Percentiles rank a stretch among this genome's conserved stretches.
These are phyloP conservation scores for Heliconius hewitsoni DNA, from an alignment of 1,140 invertebrate genomes.

Conservation along the genomic window DNA sequence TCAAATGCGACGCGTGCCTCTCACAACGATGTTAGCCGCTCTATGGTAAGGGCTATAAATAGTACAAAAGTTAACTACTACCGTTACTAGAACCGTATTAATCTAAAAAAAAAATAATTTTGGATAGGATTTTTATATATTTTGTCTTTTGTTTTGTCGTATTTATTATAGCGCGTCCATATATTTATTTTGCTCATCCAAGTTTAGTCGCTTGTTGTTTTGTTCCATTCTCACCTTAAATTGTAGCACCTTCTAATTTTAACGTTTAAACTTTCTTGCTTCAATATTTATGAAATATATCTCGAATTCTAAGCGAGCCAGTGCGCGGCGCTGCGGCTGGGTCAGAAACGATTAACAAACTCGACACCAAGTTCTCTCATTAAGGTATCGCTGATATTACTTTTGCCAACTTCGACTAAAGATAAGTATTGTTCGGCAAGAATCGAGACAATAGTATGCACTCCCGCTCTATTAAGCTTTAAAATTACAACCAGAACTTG, in stretches of 20 bases:
- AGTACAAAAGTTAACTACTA: slow-evolving; percentile 31
- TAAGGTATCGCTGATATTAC: slow-evolving; percentile 79
- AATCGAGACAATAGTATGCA: slow-evolving; percentile 73
- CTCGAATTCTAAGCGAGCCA: slow-evolving; percentile 35
- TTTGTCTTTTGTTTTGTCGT: slow-evolving; percentile 8
- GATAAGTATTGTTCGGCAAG: slow-evolving; percentile 77
- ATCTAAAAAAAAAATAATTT: slow-evolving; percentile 8
- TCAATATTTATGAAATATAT: slow-evolving; percentile 36
- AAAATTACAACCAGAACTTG: slow-evolving; percentile 61
- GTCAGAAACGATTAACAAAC: slow-evolving; percentile 74
- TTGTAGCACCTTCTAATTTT: slow-evolving; percentile 8
- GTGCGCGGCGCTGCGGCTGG: slow-evolving; percentile 45
- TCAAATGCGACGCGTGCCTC: slow-evolving; percentile 81
- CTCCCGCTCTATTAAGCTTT: slow-evolving; percentile 74
- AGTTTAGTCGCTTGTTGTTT: slow-evolving; percentile 27
- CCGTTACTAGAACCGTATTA: slow-evolving; percentile 19
- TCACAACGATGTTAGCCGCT: slow-evolving; percentile 80
- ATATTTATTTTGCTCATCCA: background rate
- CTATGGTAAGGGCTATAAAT: slow-evolving; percentile 70
- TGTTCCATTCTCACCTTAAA: slow-evolving; percentile 20
- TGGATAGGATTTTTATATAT: slow-evolving; percentile 3
- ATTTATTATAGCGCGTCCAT: slow-evolving; percentile 30
- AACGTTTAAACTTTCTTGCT: slow-evolving; percentile 22
- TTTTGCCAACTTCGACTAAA: slow-evolving; percentile 71
- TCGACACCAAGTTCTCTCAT: slow-evolving; percentile 79